These are phyloP conservation scores for Adelphocoris suturalis DNA, from an alignment of 2,888 invertebrate species.

Conservation along the genomic window DNA sequence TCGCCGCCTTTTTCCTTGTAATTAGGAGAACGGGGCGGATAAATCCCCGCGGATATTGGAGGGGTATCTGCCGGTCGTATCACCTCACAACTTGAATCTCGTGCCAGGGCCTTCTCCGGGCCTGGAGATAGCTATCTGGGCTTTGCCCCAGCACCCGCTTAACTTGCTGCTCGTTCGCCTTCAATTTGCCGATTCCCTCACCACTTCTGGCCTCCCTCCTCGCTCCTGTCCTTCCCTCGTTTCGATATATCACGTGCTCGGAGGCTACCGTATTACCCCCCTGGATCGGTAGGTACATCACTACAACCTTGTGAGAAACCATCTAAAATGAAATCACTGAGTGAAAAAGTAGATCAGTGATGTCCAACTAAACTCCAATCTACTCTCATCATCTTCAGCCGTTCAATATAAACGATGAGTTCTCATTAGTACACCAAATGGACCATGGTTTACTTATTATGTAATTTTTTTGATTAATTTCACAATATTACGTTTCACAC, in stretches of 20 bases:
- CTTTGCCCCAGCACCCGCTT: neutral
- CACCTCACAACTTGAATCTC: constrained; percentile 12
- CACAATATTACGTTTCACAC: too few relatives aligned
- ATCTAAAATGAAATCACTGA: too few relatives aligned
- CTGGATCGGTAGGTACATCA: neutral
- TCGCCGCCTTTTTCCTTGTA: constrained; percentile 19
- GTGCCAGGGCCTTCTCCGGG: constrained; percentile 19
- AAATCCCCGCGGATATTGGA: neutral
- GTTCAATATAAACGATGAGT: too few relatives aligned
- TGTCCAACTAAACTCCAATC: too few relatives aligned
- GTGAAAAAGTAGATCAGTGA: too few relatives aligned
- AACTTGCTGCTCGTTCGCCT: constrained; percentile 36
- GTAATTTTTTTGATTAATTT: too few relatives aligned
- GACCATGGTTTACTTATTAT: too few relatives aligned
- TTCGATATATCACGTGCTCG: constrained; percentile 29
- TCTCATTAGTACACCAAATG: too few relatives aligned
- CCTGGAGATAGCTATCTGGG: neutral
- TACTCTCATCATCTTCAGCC: too few relatives aligned
- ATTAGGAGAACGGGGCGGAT: neutral
- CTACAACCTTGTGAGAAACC: too few relatives aligned
- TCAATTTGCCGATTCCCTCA: constrained; percentile 15
- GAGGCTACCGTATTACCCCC: neutral
- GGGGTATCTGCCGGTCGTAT: neutral
- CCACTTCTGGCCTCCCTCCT: neutral
- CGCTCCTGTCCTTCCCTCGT: neutral